Evolutionary conservation across 64 coral and sea anemone genomes (phyloP), one percentile per base, ranked within the genome.

Genomic region (Stichodactyla helianthus): DNA sequence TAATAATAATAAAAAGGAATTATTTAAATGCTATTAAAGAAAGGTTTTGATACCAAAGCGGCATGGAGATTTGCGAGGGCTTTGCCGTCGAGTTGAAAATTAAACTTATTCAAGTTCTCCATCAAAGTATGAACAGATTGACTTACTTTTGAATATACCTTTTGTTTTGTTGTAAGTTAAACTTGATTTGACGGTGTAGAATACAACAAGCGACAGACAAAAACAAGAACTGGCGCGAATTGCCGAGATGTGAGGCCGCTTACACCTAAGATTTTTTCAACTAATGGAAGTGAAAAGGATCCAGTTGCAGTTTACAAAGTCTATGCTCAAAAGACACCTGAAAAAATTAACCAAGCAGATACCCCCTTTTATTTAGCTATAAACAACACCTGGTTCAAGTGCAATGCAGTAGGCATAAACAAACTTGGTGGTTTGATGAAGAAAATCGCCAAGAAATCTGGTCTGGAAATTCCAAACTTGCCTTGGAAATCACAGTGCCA

Each of bases 131-230:
- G n/a, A n/a, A n/a, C n/a, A n/a, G n/a, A n/a, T n/a, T n/a, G n/a
- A n/a, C n/a, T n/a, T n/a, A n/a, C n/a, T n/a, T n/a, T n/a, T n/a
- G n/a, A n/a, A n/a, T n/a, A n/a, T n/a, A n/a, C n/a, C n/a, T n/a
- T n/a, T n/a, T n/a, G n/a, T n/a, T n/a, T n/a, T n/a, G n/a, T n/a
- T n/a, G n/a, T n/a, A n/a, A n/a, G n/a, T n/a, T n/a, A n/a, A n/a
- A n/a, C n/a, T n/a, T n/a, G n/a, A n/a, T n/a, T n/a, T 12, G 19
- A 84, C 20, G 52, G 83, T 18, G 6, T 27, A 10, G 89, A 86
- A 51, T 91, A 78, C 77, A 91, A 82, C 55, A 71, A 91, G 63
- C 28, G 89, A 17, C 89, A 91, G 82, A 91, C 89, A 62, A 77
- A 68, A 15, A 58, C 55, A 58, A 9, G 55, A 79, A 86, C 84